These are phyloP conservation scores for Pipistrellus pipistrellus DNA, from an alignment of 2,797 vertebrate species.

Conservation along the genomic window DNA sequence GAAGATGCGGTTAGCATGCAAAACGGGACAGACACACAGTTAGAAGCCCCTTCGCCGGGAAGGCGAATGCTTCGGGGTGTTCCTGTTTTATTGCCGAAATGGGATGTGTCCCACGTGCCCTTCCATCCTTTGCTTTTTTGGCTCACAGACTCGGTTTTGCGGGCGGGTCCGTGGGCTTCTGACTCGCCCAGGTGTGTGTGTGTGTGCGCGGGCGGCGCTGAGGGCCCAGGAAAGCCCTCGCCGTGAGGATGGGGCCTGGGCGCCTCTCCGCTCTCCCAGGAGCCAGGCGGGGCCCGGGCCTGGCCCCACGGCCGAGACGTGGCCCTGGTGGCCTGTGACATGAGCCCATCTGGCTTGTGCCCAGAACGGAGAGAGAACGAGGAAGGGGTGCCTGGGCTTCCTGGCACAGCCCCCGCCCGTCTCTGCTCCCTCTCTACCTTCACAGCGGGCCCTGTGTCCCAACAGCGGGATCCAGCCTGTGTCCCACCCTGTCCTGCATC, in stretches of 20 bases:
- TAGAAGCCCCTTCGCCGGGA: too few relatives aligned
- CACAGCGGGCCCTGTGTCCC: neutral
- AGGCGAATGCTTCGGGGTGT: too few relatives aligned
- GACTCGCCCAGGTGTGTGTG: neutral
- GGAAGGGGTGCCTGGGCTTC: accelerated
- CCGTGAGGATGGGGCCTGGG: too few relatives aligned
- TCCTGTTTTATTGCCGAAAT: too few relatives aligned
- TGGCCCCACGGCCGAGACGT: accelerated
- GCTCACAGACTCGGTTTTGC: too few relatives aligned
- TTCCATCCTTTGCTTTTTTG: too few relatives aligned
- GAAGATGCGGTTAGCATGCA: too few relatives aligned
- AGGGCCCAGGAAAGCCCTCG: neutral
- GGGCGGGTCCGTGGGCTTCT: neutral
- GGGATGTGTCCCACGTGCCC: too few relatives aligned
- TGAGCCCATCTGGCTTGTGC: neutral
- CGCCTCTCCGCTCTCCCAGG: neutral
- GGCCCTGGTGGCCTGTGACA: neutral
- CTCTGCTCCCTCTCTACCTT: neutral
- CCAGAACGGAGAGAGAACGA: neutral
- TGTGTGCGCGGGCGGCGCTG: too few relatives aligned
- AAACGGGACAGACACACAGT: too few relatives aligned
- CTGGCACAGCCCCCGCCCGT: neutral
- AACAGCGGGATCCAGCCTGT: too few relatives aligned
- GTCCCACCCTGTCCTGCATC: accelerated
- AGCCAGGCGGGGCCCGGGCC: neutral